Percentiles rank a stretch among this genome's conserved stretches.
phyloP scores from a whole-genome alignment of 2,113 vertebrate species.

The Spea bombifrons region DNA sequence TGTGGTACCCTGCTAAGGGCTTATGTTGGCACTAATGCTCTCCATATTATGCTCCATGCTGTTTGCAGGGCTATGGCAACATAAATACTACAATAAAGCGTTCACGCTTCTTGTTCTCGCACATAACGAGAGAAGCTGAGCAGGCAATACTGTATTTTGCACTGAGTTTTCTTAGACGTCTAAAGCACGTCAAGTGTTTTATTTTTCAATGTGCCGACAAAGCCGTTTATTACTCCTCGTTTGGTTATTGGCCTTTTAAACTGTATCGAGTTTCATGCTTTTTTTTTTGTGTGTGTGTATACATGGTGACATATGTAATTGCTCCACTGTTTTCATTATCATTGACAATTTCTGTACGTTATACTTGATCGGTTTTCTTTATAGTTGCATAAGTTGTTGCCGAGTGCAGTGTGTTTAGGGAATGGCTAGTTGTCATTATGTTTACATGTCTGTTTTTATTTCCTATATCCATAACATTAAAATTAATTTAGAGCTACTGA shows the following conservation, averaged over 20 bases:
- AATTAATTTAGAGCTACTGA: slow-evolving; percentile 17
- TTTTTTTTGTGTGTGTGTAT: slow-evolving; percentile 11
- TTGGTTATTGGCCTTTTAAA: slow-evolving; percentile 46
- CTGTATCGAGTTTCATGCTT: slow-evolving; percentile 8
- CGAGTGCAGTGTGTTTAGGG: slow-evolving; percentile 31
- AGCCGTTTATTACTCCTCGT: slow-evolving; percentile 13
- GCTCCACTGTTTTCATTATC: slow-evolving; percentile 49
- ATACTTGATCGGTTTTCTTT: slow-evolving; percentile 4
- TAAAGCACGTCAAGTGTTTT: slow-evolving; percentile 54
- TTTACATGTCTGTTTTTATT: slow-evolving; percentile 43
- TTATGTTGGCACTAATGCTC: too few relatives aligned
- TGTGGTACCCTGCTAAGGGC: too few relatives aligned
- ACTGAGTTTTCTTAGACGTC: slow-evolving; percentile 77
- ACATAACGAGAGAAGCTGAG: slow-evolving; percentile 1
- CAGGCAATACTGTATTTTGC: slow-evolving; percentile 78
- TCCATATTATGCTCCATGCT: neutral
- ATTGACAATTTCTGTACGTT: slow-evolving; percentile 21
- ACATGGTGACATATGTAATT: slow-evolving; percentile 60
- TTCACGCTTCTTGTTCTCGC: neutral
- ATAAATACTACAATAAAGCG: too few relatives aligned
- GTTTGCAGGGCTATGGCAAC: neutral
- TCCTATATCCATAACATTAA: slow-evolving; percentile 30
- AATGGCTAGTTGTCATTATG: slow-evolving; percentile 25
- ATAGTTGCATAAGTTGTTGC: slow-evolving; percentile 11
- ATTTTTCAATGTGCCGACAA: slow-evolving; percentile 54